These are phyloP conservation scores for pig (Sus scrofa) DNA, from an alignment of 2,113 vertebrate species.

Conservation along the genomic window DNA sequence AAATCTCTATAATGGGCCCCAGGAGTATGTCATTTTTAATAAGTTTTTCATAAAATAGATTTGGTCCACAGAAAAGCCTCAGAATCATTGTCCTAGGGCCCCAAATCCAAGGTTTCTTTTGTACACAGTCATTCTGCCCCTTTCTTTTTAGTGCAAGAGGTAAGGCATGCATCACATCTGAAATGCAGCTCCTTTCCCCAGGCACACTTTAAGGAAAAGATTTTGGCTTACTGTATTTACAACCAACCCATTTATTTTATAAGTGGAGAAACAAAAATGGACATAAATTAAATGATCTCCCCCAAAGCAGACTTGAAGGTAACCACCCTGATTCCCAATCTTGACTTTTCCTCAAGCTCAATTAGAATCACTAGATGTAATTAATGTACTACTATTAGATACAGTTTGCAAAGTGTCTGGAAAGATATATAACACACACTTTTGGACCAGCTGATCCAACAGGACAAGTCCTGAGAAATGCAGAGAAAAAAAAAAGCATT, in stretches of 20 bases:
- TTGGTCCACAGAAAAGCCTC: neutral
- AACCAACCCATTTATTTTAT: neutral
- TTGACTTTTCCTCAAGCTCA: slow-evolving; percentile 23
- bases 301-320: neutral
- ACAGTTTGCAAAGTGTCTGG: neutral
- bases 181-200: neutral
- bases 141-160: neutral
- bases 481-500: neutral
- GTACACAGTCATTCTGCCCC: too few relatives aligned
- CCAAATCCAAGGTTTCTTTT: neutral
- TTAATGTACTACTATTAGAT: neutral
- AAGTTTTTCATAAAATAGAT: neutral
- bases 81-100: neutral
- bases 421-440: neutral
- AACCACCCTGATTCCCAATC: neutral
- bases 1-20: neutral
- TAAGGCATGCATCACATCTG: neutral
- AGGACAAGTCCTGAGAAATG: slow-evolving; percentile 18
- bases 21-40: neutral
- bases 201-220: neutral
- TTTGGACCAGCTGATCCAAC: neutral
- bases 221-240: neutral
- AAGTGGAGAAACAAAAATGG: neutral
- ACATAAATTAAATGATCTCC: slow-evolving; percentile 36
- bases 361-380: slow-evolving; percentile 55